Evolutionary conservation across 1,140 invertebrate genomes (phyloP).

Genomic region (Bemisia tabaci): DNA sequence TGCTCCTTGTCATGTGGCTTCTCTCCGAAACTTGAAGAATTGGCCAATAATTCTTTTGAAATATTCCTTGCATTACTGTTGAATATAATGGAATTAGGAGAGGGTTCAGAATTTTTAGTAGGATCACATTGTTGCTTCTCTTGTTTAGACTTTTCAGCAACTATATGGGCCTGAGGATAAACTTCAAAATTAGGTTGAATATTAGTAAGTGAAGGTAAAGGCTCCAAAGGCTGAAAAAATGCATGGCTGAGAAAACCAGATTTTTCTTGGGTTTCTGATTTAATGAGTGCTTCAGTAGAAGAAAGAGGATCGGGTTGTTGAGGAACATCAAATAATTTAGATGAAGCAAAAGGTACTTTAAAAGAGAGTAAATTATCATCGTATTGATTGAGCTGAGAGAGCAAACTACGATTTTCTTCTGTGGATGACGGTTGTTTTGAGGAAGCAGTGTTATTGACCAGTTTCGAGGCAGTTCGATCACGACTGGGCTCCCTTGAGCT

Average conservation of each 20-base stretch:
- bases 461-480: neutral
- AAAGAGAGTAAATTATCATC: neutral
- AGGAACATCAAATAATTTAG: neutral
- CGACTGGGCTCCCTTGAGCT: slow-evolving; percentile 17
- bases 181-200: neutral
- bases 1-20: too few species aligned
- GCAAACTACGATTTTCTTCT: neutral
- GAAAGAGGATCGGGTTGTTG: neutral
- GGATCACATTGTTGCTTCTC: neutral
- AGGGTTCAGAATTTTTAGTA: neutral
- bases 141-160: neutral
- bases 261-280: neutral
- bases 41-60: neutral
- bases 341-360: neutral
- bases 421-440: neutral
- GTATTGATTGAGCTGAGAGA: neutral
- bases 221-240: neutral
- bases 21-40: neutral
- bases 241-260: neutral
- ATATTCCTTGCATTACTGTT: neutral
- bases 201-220: neutral
- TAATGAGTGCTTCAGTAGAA: neutral
- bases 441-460: neutral
- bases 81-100: neutral
- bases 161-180: neutral